Evolutionary conservation across 2,113 vertebrate genomes (phyloP).

Genomic region (Myanophis thanlyinensis): DNA sequence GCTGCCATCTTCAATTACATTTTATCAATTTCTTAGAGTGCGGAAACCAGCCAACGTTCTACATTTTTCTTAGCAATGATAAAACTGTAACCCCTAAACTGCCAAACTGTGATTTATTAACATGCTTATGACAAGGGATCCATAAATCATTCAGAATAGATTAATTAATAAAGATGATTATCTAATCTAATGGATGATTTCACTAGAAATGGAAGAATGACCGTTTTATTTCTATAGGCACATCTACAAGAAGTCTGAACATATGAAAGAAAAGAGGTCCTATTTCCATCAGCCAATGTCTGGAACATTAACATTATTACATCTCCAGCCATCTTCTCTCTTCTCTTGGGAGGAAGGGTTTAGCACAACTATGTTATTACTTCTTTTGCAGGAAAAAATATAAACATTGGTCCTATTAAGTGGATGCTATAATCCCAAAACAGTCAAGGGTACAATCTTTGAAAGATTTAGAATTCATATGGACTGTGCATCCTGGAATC

Average conservation of each 20-base stretch:
- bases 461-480: not conserved
- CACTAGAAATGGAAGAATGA: not conserved
- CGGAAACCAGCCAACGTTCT: conserved; percentile 1
- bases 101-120: not conserved
- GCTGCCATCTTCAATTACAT: conserved; percentile 7
- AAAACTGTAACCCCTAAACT: conserved; percentile 23
- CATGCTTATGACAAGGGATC: conserved; percentile 1
- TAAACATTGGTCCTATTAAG: not conserved
- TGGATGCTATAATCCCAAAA: not conserved
- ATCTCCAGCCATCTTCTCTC: not conserved
- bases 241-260: not conserved
- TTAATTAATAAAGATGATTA: conserved; percentile 27
- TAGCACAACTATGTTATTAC: not conserved
- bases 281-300: not conserved
- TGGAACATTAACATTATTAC: not conserved
- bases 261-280: not conserved
- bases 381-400: not conserved
- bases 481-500: not conserved
- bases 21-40: not conserved
- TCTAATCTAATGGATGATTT: not conserved
- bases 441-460: not conserved
- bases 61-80: not conserved
- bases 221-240: not conserved
- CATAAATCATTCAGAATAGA: conserved; percentile 26
- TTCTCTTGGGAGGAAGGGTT: not conserved